Base-by-base conservation (phyloP, 2,113 vertebrate species). In the Arothron firmamentum region DNA sequence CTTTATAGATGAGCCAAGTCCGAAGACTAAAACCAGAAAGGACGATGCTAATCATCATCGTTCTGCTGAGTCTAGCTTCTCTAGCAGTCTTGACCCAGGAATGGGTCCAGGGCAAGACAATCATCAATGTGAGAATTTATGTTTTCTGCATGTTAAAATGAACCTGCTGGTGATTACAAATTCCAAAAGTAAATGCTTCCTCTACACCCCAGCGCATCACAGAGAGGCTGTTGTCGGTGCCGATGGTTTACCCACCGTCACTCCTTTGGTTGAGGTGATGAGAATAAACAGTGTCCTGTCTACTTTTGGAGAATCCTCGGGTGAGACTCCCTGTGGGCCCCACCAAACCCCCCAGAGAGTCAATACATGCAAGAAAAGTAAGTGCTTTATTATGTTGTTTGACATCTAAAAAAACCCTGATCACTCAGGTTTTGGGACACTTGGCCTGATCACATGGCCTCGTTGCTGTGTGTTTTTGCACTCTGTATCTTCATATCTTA, bases 181-280 rank as follows among this genome's bases (percentile, higher is more conserved):
- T 62, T 52, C 19, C 20, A 2, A 23, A 38, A 46, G 12, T 43
- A 43, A 43, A 43, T 14, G 15, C 15, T 6, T 15, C 42, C 42
- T 16, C 20, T 49, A 17, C 65, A 31, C 56, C n/a, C 25, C 56
- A 85, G 86, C 65, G 15, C 49, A 31, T 65, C 18, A 5, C 3
- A 17, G 41, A 15, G 61, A 19, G 16, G 60, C 42, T 7, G 15
- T 17, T 18, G 17, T 41, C 34, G 25, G 57, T 51, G 48, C 70
- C 34, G 64, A 66, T 3, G 38, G 59, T 34, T 59, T 81, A 38
- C 75, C 18, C 5, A 14, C 77, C 0, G 80, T 88, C 70, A 81
- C 83, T 53, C 82, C 85, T 12, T 67, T 80, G 61, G 62, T 85
- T 11, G 71, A 89, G 69, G 84, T 87, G 80, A 85, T 68, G 82